Evolutionary conservation across 2,113 vertebrate species (phyloP).

Genomic region (Alces alces): DNA sequence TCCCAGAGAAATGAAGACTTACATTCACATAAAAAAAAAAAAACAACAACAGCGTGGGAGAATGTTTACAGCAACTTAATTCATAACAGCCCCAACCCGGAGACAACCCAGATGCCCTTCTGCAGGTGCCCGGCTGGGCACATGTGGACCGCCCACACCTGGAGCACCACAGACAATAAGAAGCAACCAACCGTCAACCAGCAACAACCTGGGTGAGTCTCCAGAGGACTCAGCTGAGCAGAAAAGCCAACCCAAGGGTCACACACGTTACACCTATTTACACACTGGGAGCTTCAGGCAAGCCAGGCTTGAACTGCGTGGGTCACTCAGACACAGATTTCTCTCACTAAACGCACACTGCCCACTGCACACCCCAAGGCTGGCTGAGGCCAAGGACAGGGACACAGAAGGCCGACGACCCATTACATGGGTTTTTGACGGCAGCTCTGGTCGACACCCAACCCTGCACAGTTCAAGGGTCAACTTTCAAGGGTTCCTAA

Average conservation of each 20-base stretch:
- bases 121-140: too few species aligned
- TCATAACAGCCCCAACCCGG: not conserved
- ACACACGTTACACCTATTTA: rapidly evolving
- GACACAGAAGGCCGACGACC: not conserved
- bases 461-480: not conserved
- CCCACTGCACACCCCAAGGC: not conserved
- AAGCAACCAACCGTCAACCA: rapidly evolving
- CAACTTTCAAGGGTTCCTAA: not conserved
- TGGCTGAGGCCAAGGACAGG: not conserved
- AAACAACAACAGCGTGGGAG: rapidly evolving
- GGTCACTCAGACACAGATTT: not conserved
- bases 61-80: not conserved
- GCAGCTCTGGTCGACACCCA: not conserved
- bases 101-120: not conserved
- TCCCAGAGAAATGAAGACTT: not conserved
- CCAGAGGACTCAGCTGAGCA: not conserved
- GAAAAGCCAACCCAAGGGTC: not conserved
- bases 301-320: not conserved
- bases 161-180: rapidly evolving
- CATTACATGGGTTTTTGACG: too few species aligned
- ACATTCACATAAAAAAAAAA: not conserved
- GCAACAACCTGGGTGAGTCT: rapidly evolving
- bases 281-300: not conserved
- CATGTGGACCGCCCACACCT: rapidly evolving
- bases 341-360: not conserved